Base-by-base conservation (phyloP, 2,888 invertebrate genomes). In the Trissolcus brochymenae region DNA sequence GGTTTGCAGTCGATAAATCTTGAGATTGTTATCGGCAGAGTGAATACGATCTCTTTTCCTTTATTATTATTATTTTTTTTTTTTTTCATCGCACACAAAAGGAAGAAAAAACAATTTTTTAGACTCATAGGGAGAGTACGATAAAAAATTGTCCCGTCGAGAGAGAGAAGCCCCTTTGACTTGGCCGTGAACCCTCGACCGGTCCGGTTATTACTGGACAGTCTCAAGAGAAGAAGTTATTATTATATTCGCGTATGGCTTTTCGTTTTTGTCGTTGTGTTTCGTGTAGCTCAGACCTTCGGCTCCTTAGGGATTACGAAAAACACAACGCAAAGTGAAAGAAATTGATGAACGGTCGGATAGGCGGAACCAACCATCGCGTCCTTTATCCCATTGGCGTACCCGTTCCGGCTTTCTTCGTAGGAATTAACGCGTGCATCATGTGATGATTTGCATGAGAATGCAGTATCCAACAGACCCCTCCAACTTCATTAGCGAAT, bases 151-250 rank as follows among this genome's bases (percentile, higher is more conserved):
- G 49, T 43, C 49, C 50, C 29, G 21, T 11, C 25, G 56, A 55
- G 25, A 35, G 50, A 51, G 49, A 16, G 60, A 67, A 78, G 62
- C 76, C 80, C 81, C 79, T 80, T 79, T 81, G 81, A 84, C 82
- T 82, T 83, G 77, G 81, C 80, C 81, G 67, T 79, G 78, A 77
- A 80, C 67, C 61, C 72, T 71, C 65, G 57, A 54, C 76, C 62
- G 49, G 84, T 84, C 78, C 62, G 81, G 85, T 85, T 86, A 84
- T 85, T 86, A 85, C 83, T 79, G 83, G 81, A 79, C 78, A 83
- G 80, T 82, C 83, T 81, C 82, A 73, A 75, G 83, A 83, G 84
- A 81, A 82, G 81, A 85, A 83, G 84, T 84, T 85, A 85, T 87
- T 87, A 85, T 85, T 85, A 84, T 67, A 70, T 64, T 68, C 70